Base-by-base conservation (phyloP, 2,888 invertebrate genomes). In the Lagria hirta region DNA sequence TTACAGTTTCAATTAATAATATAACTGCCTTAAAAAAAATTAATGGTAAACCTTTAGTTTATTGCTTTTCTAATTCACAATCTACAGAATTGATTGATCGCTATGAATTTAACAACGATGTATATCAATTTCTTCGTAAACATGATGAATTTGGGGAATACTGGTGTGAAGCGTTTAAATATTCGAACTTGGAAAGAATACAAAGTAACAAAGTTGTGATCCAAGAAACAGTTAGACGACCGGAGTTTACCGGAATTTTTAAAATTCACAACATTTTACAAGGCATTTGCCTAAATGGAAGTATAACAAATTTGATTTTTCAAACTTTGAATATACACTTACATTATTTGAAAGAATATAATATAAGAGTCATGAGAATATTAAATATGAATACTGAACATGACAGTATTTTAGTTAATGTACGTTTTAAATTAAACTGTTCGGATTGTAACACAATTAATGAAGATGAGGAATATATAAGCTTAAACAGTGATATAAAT, bases 131-230 rank as follows among this genome's bases (percentile, higher is more conserved):
- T 12, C 4, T 12, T 3, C 17, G 20, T 11, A n/a, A 20, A 3
- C 12, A 30, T 5, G 11, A 4, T n/a, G 24, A 16, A 6, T 24
- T 17, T 23, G 34, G 34, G n/a, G 10, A 4, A 11, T 34, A 34
- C 7, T 34, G 34, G 34, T 34, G 34, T n/a, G 34, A 34, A 8
- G 10, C 23, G 4, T 22, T 34, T 12, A 23, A 12, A 13, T 34
- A 34, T 8, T 10, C 6, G 2, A 11, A 34, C 14, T 15, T 10
- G 8, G 6, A 22, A 16, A 3, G 23, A 1, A 8, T 34, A 6
- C 22, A 15, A 23, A 24, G 23, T 10, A n/a, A 10, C n/a, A 30
- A 17, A 17, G 35, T 48, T 40, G 36, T 53, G n/a, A 8, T 55
- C 3, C 8, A 22, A 4, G 7, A 4, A 3, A 8, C n/a, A 8